Conservation (phyloP, 2,113 vertebrate genomes). For the Nerophis lumbriciformis region DNA sequence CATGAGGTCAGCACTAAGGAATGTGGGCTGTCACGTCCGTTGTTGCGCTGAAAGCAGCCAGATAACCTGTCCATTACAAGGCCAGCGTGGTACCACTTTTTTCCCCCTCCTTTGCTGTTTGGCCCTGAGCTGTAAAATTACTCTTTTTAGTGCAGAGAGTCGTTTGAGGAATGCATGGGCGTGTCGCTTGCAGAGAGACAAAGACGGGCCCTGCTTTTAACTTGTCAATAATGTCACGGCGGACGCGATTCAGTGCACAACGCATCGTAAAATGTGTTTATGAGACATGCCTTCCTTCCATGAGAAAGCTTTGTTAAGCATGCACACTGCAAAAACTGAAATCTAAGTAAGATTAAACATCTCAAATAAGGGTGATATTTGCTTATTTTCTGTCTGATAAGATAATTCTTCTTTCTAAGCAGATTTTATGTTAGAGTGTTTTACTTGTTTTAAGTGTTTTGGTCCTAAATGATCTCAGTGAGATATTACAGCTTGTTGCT, state of each 20-base stretch:
- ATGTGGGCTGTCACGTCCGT: constrained; percentile 59
- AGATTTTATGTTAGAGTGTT: no score
- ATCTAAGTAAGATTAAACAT: no score
- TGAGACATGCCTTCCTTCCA: constrained; percentile 2
- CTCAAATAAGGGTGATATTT: no score
- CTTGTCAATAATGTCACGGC: no score
- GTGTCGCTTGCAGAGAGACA: constrained; percentile 18
- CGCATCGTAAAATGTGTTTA: neutral
- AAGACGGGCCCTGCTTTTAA: neutral
- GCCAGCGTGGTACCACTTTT: constrained; percentile 35
- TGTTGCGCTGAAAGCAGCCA: constrained; percentile 41
- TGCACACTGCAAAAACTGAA: neutral
- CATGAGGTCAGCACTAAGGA: constrained; percentile 55
- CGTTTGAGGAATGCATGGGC: constrained; percentile 50
- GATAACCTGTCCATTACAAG: constrained; percentile 40
- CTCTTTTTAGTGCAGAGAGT: constrained; percentile 31
- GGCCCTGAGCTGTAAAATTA: constrained; percentile 23
- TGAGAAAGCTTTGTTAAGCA: neutral
- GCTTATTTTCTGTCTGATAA: no score
- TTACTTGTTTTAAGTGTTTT: no score
- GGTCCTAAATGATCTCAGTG: no score
- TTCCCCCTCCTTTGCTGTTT: neutral
- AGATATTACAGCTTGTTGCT: no score
- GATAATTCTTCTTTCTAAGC: no score
- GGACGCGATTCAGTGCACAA: neutral